These are phyloP conservation scores for Malacoraja senta DNA, from an alignment of 2,797 vertebrate species.

Conservation along the genomic window DNA sequence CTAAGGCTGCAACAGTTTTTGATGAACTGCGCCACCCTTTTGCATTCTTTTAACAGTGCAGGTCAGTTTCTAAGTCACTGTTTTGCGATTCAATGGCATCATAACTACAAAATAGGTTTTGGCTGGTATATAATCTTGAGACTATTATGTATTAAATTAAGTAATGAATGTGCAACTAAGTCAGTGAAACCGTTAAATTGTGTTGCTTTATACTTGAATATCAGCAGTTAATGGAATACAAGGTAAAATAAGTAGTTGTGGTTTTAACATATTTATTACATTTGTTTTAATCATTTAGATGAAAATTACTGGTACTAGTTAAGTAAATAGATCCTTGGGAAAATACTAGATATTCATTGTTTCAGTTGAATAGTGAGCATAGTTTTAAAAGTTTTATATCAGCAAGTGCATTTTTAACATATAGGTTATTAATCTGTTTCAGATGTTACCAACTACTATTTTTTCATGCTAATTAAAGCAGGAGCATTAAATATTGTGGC, in stretches of 20 bases:
- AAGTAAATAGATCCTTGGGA: background rate
- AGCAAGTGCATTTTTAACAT: background rate
- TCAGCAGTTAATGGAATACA: background rate
- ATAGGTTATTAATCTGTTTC: slow-evolving; percentile 42
- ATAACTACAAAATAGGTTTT: background rate
- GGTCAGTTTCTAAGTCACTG: too few species aligned
- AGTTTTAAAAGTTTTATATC: background rate
- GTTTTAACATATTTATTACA: background rate
- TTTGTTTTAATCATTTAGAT: background rate
- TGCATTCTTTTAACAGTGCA: too few species aligned
- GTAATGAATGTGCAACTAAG: background rate
- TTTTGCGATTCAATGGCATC: too few species aligned
- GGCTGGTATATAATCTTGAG: background rate
- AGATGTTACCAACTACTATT: slow-evolving; percentile 79
- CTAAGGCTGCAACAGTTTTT: too few species aligned
- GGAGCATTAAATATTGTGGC: slow-evolving; percentile 81
- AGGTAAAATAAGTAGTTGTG: background rate
- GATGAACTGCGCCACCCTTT: too few species aligned
- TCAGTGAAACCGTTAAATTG: background rate
- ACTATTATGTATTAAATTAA: background rate
- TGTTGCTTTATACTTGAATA: background rate
- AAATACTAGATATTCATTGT: background rate
- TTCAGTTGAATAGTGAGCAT: background rate
- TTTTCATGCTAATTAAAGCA: slow-evolving; percentile 78
- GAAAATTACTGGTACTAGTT: background rate